These are phyloP conservation scores for Brachyalestes nurse DNA, from an alignment of 2,797 vertebrate species.

Conservation along the genomic window DNA sequence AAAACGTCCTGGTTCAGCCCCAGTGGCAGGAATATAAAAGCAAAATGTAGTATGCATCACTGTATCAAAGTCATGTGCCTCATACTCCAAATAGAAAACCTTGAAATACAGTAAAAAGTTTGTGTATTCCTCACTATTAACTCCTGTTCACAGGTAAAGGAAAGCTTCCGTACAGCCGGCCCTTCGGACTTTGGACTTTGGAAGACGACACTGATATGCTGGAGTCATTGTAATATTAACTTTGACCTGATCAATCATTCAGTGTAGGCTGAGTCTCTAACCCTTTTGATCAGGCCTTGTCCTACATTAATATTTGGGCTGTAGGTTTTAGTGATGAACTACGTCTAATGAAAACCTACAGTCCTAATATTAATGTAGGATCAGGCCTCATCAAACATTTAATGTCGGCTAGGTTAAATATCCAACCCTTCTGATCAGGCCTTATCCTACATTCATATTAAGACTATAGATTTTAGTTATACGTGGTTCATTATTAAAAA, in stretches of 20 bases:
- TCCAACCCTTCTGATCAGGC: constrained; percentile 9
- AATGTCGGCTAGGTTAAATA: not conserved
- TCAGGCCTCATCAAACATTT: constrained; percentile 33
- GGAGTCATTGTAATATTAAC: constrained; percentile 34
- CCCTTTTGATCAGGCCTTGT: constrained; percentile 2
- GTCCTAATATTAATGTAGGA: too few species aligned
- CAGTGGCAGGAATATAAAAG: not conserved
- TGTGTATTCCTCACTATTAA: not conserved
- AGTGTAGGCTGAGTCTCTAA: not conserved
- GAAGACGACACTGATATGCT: constrained; percentile 64
- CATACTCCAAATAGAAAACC: constrained; percentile 1
- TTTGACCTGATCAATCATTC: constrained; percentile 36
- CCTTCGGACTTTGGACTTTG: constrained; percentile 74
- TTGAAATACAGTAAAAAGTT: not conserved
- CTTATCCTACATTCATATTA: not conserved
- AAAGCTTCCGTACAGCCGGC: constrained; percentile 59
- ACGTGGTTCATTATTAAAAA: not conserved
- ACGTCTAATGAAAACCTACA: too few species aligned
- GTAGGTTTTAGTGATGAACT: not conserved
- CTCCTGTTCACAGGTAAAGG: constrained; percentile 1
- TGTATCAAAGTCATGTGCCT: not conserved
- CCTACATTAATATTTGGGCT: not conserved
- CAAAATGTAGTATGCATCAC: not conserved
- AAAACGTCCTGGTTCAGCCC: not conserved
- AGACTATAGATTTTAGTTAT: not conserved